Conservation (phyloP, 2,797 vertebrate genomes). For the Crax fasciolata region DNA sequence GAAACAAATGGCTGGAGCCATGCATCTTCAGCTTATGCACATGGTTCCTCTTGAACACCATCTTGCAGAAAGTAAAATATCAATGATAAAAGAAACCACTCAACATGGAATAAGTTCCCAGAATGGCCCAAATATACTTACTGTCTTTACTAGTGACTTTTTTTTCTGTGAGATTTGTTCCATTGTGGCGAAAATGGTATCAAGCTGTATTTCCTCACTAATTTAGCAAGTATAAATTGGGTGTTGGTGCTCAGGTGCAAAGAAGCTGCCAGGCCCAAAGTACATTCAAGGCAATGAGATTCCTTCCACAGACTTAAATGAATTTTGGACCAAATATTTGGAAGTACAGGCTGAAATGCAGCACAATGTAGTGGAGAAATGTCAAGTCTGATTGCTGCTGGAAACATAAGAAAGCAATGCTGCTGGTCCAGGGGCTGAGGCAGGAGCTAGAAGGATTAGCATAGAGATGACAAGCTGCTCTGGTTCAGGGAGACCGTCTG, state of each 20-base stretch:
- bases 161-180: not conserved
- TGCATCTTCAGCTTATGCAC: not conserved
- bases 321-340: conserved; percentile 5
- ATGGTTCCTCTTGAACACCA: not conserved
- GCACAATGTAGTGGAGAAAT: not conserved
- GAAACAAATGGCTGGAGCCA: not conserved
- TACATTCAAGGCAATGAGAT: not conserved
- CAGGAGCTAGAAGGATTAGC: conserved; percentile 47
- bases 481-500: not conserved
- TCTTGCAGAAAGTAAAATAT: not conserved
- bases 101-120: not conserved
- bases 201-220: not conserved
- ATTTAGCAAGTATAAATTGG: not conserved
- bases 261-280: not conserved
- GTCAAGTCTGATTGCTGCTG: conserved; percentile 51
- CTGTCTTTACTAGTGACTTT: not conserved
- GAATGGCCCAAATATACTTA: not conserved
- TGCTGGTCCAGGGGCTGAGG: not conserved
- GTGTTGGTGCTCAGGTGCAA: not conserved
- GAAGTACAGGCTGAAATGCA: not conserved
- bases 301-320: not conserved
- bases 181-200: not conserved
- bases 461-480: not conserved
- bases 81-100: not conserved
- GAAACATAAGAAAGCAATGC: conserved; percentile 36